These are phyloP conservation scores for Notechis scutatus DNA, from an alignment of 2,113 vertebrate species.

Conservation along the genomic window DNA sequence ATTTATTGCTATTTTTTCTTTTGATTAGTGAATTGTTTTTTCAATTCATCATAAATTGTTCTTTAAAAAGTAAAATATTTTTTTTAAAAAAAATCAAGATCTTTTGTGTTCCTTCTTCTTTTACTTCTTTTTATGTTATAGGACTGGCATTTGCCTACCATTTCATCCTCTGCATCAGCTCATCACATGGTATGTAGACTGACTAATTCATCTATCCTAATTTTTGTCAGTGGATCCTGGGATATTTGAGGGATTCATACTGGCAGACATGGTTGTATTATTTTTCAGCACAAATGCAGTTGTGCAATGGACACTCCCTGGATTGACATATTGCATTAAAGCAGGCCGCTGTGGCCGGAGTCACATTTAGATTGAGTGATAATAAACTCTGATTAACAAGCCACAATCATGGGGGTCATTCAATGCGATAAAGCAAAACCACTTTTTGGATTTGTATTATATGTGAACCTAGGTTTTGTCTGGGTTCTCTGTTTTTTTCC, in stretches of 20 bases:
- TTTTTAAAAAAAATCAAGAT: background rate
- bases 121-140: slow-evolving; percentile 38
- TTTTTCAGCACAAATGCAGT: background rate
- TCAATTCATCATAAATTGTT: background rate
- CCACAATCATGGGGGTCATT: background rate
- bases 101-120: background rate
- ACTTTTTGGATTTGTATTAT: background rate
- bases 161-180: slow-evolving; percentile 40
- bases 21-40: background rate
- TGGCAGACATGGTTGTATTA: background rate
- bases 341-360: background rate
- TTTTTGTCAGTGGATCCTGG: background rate
- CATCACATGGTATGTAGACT: slow-evolving; percentile 43
- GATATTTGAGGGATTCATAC: background rate
- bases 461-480: background rate
- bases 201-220: slow-evolving; percentile 11
- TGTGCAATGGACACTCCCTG: background rate
- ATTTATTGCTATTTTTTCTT: background rate
- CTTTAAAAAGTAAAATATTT: background rate
- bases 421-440: background rate
- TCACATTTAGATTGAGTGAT: background rate
- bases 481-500: background rate
- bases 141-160: slow-evolving; percentile 38
- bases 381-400: background rate
- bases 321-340: background rate